These are phyloP conservation scores for Caenorhabditis wallacei DNA, from an alignment of 2,888 invertebrate genomes.

Conservation along the genomic window DNA sequence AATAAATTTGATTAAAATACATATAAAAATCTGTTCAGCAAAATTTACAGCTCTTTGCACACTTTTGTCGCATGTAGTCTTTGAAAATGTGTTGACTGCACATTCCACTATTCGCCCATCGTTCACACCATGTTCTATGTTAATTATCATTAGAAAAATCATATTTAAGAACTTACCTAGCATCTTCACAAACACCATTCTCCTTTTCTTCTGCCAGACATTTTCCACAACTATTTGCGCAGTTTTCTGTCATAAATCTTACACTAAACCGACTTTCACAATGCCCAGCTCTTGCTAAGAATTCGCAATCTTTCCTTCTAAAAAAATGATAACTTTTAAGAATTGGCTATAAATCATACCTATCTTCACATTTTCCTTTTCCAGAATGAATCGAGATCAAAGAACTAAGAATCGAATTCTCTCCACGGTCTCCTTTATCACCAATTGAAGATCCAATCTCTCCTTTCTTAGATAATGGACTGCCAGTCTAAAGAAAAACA, in stretches of 20 bases:
- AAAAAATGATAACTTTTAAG: not conserved
- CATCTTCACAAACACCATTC: constrained; percentile 65
- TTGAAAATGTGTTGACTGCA: constrained; percentile 78
- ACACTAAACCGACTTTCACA: constrained; percentile 78
- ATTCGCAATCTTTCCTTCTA: constrained; percentile 78
- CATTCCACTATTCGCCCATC: constrained; percentile 82
- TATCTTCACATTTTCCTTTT: constrained; percentile 68
- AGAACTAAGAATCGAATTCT: constrained; percentile 49
- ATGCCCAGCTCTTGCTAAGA: constrained; percentile 77
- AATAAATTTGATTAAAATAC: constrained; percentile 16
- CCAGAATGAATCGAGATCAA: constrained; percentile 55
- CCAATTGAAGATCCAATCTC: constrained; percentile 63
- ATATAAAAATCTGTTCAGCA: constrained; percentile 50
- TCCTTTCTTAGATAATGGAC: constrained; percentile 56
- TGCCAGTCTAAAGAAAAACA: constrained; percentile 32
- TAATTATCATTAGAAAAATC: not conserved
- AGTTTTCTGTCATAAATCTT: constrained; percentile 81
- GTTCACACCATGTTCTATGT: constrained; percentile 77
- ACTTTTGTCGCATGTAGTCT: constrained; percentile 80
- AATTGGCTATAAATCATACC: constrained; percentile 37
- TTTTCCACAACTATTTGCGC: constrained; percentile 77
- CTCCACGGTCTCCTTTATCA: constrained; percentile 47
- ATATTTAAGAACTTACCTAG: constrained; percentile 51
- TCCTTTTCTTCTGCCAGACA: constrained; percentile 65
- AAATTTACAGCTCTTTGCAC: constrained; percentile 78